Conservation (phyloP, 1,140 invertebrate species). For the Macrobrachium rosenbergii region DNA sequence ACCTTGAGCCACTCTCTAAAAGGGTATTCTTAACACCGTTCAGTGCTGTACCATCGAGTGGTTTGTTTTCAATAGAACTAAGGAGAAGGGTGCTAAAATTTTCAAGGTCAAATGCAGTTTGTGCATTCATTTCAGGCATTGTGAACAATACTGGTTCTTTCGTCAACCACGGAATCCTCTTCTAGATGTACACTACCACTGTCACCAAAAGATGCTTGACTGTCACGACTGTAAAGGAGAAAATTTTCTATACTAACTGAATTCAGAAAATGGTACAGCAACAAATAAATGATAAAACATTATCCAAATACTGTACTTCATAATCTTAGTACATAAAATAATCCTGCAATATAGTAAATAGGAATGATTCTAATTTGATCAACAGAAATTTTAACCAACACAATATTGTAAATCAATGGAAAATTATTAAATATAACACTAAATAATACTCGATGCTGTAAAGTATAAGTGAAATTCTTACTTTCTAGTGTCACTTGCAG, state of each 20-base stretch:
- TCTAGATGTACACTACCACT: constrained; percentile 76
- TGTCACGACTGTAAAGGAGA: constrained; percentile 60
- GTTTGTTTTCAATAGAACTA: constrained; percentile 84
- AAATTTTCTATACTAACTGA: background rate
- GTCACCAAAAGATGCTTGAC: constrained; percentile 73
- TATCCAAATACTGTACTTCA: too few relatives aligned
- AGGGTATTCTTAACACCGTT: constrained; percentile 83
- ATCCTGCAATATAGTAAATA: background rate
- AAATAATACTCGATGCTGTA: background rate
- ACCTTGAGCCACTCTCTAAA: constrained; percentile 80
- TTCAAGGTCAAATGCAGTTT: constrained; percentile 83
- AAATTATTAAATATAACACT: too few relatives aligned
- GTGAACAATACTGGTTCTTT: constrained; percentile 72
- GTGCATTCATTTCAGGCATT: constrained; percentile 74
- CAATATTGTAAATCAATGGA: too few relatives aligned
- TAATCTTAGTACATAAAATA: background rate
- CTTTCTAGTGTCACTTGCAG: constrained; percentile 74
- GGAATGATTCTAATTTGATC: too few relatives aligned
- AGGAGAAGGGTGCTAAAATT: constrained; percentile 84
- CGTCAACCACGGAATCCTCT: constrained; percentile 78
- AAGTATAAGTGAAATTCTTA: constrained; percentile 30
- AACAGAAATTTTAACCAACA: too few relatives aligned
- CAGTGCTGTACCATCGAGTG: constrained; percentile 85
- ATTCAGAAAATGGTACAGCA: too few relatives aligned
- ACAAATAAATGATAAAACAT: too few relatives aligned